A percentile compares a stretch with the other conserved stretches of the same genome.
Evolutionary conservation across 2,888 invertebrate genomes (phyloP).

Genomic region (Imbricaverruca yamaguchii): DNA sequence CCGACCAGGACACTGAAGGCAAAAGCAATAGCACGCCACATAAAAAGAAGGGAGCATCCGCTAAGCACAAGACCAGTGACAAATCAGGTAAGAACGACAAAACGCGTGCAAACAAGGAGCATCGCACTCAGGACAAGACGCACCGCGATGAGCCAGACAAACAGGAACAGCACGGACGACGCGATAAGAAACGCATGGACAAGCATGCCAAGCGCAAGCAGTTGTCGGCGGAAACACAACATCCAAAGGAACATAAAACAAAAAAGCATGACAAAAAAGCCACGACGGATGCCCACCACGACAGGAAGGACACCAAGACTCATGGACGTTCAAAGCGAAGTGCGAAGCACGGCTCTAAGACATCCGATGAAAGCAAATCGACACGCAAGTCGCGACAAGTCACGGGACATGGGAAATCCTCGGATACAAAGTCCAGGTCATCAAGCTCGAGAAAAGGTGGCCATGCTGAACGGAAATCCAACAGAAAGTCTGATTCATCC

Average conservation of each 20-base stretch:
- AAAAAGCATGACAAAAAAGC: neutral
- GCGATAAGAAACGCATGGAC: neutral
- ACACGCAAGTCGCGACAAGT: neutral
- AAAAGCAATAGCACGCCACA: slow-evolving; percentile 6
- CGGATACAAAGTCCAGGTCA: neutral
- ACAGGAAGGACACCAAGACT: too few relatives aligned
- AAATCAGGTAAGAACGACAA: neutral
- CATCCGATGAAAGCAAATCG: neutral
- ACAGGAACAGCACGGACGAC: neutral
- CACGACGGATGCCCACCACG: too few relatives aligned
- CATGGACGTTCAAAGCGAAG: neutral
- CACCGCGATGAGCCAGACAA: neutral
- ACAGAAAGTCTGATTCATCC: neutral
- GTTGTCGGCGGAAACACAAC: neutral
- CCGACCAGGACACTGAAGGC: neutral
- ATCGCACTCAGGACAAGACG: neutral
- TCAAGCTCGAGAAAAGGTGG: neutral
- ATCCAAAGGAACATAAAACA: neutral
- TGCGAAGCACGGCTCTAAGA: neutral
- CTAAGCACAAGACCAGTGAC: neutral
- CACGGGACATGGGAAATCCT: neutral
- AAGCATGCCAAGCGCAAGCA: neutral
- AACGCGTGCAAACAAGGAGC: neutral
- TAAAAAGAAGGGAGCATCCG: slow-evolving; percentile 4
- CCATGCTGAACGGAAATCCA: neutral